phyloP scores from a whole-genome alignment of 2,113 vertebrate species.

The Probosciger aterrimus region DNA sequence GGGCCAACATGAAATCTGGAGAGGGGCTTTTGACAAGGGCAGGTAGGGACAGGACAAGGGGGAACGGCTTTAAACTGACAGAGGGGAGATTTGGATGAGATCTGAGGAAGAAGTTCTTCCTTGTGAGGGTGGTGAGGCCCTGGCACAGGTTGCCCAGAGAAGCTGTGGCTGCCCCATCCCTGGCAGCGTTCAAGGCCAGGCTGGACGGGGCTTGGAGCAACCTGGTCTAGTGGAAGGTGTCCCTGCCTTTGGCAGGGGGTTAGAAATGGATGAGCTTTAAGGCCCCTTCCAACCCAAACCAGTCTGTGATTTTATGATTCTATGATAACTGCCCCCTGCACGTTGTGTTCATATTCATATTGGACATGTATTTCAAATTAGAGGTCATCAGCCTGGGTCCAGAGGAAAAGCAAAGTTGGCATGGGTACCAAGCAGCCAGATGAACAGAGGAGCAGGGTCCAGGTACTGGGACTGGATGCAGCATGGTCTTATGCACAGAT shows the following conservation, averaged over 20 bases:
- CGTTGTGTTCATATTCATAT: accelerated
- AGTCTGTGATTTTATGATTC: neutral
- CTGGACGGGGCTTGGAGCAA: neutral
- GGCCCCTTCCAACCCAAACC: neutral
- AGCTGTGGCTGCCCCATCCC: neutral
- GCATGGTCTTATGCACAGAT: accelerated
- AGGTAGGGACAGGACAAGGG: neutral
- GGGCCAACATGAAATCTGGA: neutral
- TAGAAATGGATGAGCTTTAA: neutral
- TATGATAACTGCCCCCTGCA: neutral
- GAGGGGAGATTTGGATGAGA: too few relatives aligned
- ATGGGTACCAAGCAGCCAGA: accelerated
- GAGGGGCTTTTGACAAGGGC: neutral
- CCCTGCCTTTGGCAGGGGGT: accelerated
- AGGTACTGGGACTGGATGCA: accelerated
- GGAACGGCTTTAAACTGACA: too few relatives aligned
- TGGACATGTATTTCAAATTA: accelerated
- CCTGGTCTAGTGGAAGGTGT: neutral
- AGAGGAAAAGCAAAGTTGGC: neutral
- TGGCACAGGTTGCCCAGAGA: too few relatives aligned
- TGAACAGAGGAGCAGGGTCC: accelerated
- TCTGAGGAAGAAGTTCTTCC: too few relatives aligned
- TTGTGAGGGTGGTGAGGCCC: too few relatives aligned
- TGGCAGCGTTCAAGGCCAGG: neutral
- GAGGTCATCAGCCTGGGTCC: neutral